Evolutionary conservation across 2,888 invertebrate genomes (phyloP), one percentile per base, ranked within the genome.

Genomic region (Thecocarcelia acutangulata): DNA sequence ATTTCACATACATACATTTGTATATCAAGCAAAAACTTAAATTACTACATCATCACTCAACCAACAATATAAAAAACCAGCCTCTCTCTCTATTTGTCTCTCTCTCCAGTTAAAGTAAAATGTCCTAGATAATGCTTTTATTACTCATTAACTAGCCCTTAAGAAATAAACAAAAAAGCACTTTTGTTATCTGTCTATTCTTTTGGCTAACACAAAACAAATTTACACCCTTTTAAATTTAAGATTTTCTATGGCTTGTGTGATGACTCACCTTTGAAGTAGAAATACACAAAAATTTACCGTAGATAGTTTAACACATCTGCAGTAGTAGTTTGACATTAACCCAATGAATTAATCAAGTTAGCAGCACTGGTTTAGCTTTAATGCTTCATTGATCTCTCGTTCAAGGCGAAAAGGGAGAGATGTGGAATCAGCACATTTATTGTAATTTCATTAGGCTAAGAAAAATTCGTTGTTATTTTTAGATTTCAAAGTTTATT

Each of bases 41-140:
- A 24, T 50, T 21, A 21, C 11, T 54, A 64, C 46, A 48, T 74
- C 74, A 79, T 80, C 74, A 74, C 66, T 50, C 80, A 56, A 42
- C 66, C n/a, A 66, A 50, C 61, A 61, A 48, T 24, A 37, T 63
- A 52, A 70, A 64, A n/a, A 40, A 17, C 28, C 28, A 4, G 33
- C 9, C 33, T 33, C 33, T 33, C 33, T 33, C 8, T 33, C 33
- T 33, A 3, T 33, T 8, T 33, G 6, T 33, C 33, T 33, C 5
- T 33, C 48, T 64, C 54, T 69, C 48, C 54, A 61, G 15, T 54
- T 68, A 46, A 48, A 54, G 61, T 61, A 21, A 50, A 64, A 56
- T 50, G 69, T 68, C 48, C 56, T 74, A 61, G 44, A 17, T 61
- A 73, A 19, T 73, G 79, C 73, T 69, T 79, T 48, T 66, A 63